Percentiles rank a stretch among this genome's conserved stretches.
Conservation (phyloP, 2,113 vertebrate genomes). For the Zosterops japonicus region DNA sequence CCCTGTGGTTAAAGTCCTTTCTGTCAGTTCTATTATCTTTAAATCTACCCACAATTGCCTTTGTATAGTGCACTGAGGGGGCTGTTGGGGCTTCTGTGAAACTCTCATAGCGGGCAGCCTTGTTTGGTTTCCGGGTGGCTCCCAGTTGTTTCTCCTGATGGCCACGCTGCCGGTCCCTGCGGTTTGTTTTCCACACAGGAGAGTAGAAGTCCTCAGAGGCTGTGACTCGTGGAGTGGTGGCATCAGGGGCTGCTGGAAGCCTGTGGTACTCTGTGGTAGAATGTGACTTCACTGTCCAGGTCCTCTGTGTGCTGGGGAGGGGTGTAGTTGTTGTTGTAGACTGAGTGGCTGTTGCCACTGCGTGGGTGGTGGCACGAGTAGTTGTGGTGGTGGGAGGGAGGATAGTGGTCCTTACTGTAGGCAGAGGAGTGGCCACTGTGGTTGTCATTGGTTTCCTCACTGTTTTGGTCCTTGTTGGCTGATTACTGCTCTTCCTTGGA, state of each 20-base stretch:
- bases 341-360: conserved; percentile 58
- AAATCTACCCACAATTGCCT: conserved; percentile 64
- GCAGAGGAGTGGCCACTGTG: conserved; percentile 17
- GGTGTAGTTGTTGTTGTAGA: conserved; percentile 63
- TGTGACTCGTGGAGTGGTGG: conserved; percentile 44
- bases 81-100: conserved; percentile 61
- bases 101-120: conserved; percentile 53
- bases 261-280: conserved; percentile 62
- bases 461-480: conserved; percentile 71
- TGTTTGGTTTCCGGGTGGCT: conserved; percentile 65
- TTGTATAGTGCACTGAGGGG: conserved; percentile 59
- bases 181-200: conserved; percentile 69
- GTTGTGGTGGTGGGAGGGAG: conserved; percentile 69
- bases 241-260: conserved; percentile 47
- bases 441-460: conserved; percentile 61
- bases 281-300: conserved; percentile 67
- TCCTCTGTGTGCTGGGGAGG: conserved; percentile 69
- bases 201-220: conserved; percentile 75
- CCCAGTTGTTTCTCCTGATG: conserved; percentile 16
- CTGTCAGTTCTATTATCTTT: conserved; percentile 87
- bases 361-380: conserved; percentile 27
- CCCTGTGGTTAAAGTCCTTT: conserved; percentile 72
- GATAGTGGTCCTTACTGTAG: conserved; percentile 59
- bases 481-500: conserved; percentile 53
- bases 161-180: conserved; percentile 69